These are phyloP conservation scores for Melanerpes aurifrons DNA, from an alignment of 2,113 vertebrate genomes.

Conservation along the genomic window DNA sequence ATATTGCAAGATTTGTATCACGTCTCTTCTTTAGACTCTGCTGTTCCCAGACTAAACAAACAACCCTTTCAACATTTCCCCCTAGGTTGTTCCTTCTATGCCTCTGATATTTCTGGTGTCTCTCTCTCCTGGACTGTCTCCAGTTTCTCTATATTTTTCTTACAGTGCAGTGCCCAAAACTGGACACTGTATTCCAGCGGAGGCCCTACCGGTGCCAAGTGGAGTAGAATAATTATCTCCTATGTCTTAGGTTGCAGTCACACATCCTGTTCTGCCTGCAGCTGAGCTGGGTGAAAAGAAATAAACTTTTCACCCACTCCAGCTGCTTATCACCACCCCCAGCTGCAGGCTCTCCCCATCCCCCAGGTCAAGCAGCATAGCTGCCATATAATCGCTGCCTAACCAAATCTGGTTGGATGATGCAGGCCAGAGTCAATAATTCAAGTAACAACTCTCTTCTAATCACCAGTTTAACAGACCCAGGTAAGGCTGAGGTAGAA, in stretches of 20 bases:
- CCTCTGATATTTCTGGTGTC: slow-evolving; percentile 30
- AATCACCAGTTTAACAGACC: background rate
- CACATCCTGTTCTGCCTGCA: slow-evolving; percentile 72
- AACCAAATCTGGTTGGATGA: background rate
- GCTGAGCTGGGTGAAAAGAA: slow-evolving; percentile 70
- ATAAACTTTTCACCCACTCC: slow-evolving; percentile 61
- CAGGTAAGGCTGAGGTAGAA: background rate
- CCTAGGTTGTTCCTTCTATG: slow-evolving; percentile 35
- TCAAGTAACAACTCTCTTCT: background rate
- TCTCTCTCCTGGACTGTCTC: slow-evolving; percentile 49
- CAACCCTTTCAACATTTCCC: slow-evolving; percentile 60
- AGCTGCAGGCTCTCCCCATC: slow-evolving; percentile 56
- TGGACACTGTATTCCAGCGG: slow-evolving; percentile 66
- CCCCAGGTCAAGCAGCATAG: background rate
- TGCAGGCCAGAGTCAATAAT: background rate
- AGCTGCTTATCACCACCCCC: slow-evolving; percentile 62
- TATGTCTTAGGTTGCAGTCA: slow-evolving; percentile 63
- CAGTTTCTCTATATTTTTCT: slow-evolving; percentile 54
- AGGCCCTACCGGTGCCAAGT: slow-evolving; percentile 62
- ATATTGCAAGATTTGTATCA: slow-evolving; percentile 54
- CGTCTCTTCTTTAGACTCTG: slow-evolving; percentile 3
- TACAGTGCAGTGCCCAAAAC: slow-evolving; percentile 51
- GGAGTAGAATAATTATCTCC: slow-evolving; percentile 70
- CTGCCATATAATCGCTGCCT: background rate
- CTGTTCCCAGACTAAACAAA: slow-evolving; percentile 66